Percentiles rank a stretch among this genome's conserved stretches.
phyloP scores from a whole-genome alignment of 1,140 invertebrate species.

The Hyles euphorbiae region DNA sequence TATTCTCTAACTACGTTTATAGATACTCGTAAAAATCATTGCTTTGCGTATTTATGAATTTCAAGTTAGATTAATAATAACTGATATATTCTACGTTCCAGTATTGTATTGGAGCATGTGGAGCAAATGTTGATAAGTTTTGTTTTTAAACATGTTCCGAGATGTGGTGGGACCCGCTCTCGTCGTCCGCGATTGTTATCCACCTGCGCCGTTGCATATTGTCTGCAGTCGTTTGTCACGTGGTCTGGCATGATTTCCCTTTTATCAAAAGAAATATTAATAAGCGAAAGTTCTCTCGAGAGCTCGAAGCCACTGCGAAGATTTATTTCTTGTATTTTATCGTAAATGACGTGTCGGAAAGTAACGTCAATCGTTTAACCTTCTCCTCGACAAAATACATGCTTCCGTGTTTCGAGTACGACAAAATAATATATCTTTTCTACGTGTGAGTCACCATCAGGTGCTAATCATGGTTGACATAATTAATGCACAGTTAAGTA shows the following conservation, averaged over 20 bases:
- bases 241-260: constrained; percentile 57
- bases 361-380: constrained; percentile 33
- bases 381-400: constrained; percentile 24
- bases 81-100: too few species aligned
- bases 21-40: too few species aligned
- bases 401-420: constrained; percentile 30
- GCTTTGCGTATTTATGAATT: too few species aligned
- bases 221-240: constrained; percentile 54
- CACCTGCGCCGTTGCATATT: constrained; percentile 47
- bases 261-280: constrained; percentile 63
- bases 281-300: constrained; percentile 52
- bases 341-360: constrained; percentile 36
- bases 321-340: constrained; percentile 29
- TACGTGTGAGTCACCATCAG: constrained; percentile 36
- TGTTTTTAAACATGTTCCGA: constrained; percentile 55
- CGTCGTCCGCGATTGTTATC: constrained; percentile 55
- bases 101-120: too few species aligned
- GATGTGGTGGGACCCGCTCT: constrained; percentile 28
- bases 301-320: constrained; percentile 22
- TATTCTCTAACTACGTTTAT: too few species aligned
- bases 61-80: too few species aligned
- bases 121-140: constrained; percentile 60
- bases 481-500: constrained; percentile 25
- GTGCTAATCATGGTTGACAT: constrained; percentile 38
- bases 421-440: constrained; percentile 25